Conservation (phyloP, 1,140 invertebrate genomes). For the Bursaphelenchus mucronatus region DNA sequence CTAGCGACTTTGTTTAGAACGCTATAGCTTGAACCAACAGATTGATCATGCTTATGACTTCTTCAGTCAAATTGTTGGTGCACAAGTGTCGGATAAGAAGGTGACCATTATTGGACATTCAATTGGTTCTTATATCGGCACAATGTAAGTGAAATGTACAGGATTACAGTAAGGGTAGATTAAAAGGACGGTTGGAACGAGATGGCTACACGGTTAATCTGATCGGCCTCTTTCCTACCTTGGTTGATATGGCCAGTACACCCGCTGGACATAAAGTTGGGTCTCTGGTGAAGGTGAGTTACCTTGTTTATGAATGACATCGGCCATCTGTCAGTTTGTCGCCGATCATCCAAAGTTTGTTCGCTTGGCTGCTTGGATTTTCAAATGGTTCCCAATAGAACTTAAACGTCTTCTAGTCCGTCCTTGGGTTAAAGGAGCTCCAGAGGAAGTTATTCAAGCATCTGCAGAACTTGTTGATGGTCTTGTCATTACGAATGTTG, state of each 20-base stretch:
- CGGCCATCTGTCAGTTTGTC: conserved; percentile 4
- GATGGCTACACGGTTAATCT: conserved; percentile 4
- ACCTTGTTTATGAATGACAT: neutral
- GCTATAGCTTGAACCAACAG: conserved; percentile 5
- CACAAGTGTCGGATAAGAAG: conserved; percentile 11
- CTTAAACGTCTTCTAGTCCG: conserved; percentile 10
- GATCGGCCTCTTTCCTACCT: conserved; percentile 17
- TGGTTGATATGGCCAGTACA: conserved; percentile 12
- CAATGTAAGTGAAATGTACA: neutral
- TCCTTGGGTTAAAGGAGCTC: conserved; percentile 5
- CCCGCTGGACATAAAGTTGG: conserved; percentile 11
- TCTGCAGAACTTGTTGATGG: conserved; percentile 14
- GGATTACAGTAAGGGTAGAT: conserved; percentile 4
- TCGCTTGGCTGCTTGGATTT: conserved; percentile 2
- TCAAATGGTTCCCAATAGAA: conserved; percentile 17
- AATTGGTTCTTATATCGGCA: conserved; percentile 11
- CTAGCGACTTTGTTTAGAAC: conserved; percentile 12
- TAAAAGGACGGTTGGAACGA: conserved; percentile 4
- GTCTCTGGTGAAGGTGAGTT: conserved; percentile 6
- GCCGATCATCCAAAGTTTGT: neutral
- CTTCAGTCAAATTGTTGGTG: conserved; percentile 1
- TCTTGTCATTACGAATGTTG: conserved; percentile 13
- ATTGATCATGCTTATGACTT: conserved; percentile 11
- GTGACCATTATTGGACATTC: conserved; percentile 17
- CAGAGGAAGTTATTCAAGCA: conserved; percentile 13